Evolutionary conservation across 1,140 invertebrate species (phyloP), one percentile per base, ranked within the genome.

Genomic region (Aphis craccivora): DNA sequence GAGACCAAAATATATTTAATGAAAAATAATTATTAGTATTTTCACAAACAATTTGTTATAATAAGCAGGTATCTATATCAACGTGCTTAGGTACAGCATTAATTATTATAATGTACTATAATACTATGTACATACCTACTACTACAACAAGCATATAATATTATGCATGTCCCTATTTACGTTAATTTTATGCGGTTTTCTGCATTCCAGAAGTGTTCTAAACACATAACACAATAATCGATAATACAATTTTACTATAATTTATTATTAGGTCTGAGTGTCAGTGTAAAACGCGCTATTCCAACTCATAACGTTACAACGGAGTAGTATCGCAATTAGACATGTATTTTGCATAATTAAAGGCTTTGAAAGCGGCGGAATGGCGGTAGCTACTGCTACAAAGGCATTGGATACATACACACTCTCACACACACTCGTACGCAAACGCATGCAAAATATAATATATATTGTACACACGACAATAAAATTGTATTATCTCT

Each of bases 331-430:
- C 84, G 43, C 84, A 87, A 87, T 87, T 87, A 87, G 43, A 87
- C 43, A 45, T 48, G 43, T 48, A 30, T 30, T 87, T 87, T 87
- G 30, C 84, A 87, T 48, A 87, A 48, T 87, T 87, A 87, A 87
- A 87, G 43, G 84, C 84, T 45, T 87, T 25, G 83, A 40, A 30
- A 43, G 37, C 37, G 40, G 40, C 2, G 37, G 23, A 30, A 30
- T 23, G 22, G 35, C 2, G 22, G n/a, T 14, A 67, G 30, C 30
- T 7, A 23, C 81, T 23, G 22, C 3, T 40, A 37, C 81, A 83
- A 83, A 83, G 81, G 81, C 81, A 83, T n/a, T 22, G 60, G 14
- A n/a, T 6, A 6, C 30, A 67, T 23, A 67, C 60, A 30, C 4
- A 84, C 22, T 2, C 20, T 4, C 83, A 43, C 83, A 84, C 83